phyloP scores from a whole-genome alignment of 2,888 invertebrate genomes.

The Torymus aiolomorphi region DNA sequence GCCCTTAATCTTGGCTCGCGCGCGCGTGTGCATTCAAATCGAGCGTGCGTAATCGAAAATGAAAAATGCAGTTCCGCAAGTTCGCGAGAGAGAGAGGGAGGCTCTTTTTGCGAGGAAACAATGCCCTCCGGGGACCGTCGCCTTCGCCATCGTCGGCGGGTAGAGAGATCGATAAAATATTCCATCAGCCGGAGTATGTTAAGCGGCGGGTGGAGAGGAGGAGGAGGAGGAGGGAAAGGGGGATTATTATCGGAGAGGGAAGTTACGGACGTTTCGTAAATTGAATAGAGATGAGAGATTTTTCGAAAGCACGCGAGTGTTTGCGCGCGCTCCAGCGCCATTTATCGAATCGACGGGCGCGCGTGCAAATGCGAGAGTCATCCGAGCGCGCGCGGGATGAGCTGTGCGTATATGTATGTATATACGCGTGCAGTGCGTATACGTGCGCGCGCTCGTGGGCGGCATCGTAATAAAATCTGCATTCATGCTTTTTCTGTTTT shows the following conservation, averaged over 20 bases:
- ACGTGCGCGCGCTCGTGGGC: not conserved
- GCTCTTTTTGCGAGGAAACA: constrained; percentile 25
- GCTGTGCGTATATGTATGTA: not conserved
- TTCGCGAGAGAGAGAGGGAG: too few species aligned
- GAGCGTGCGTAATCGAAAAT: constrained; percentile 47
- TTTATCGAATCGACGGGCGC: constrained; percentile 12
- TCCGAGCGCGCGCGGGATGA: not conserved
- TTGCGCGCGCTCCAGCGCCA: not conserved
- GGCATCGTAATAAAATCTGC: not conserved
- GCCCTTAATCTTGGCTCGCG: constrained; percentile 15
- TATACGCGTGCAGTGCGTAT: too few species aligned
- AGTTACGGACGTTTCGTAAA: constrained; percentile 42
- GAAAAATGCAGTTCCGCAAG: constrained; percentile 44
- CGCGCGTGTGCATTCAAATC: constrained; percentile 26
- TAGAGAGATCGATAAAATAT: constrained; percentile 47
- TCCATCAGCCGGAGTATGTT: constrained; percentile 35
- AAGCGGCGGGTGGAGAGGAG: not conserved
- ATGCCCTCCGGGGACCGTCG: constrained; percentile 31
- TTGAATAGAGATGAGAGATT: constrained; percentile 45
- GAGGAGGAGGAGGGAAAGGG: not conserved
- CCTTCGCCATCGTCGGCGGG: not conserved
- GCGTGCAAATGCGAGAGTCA: not conserved
- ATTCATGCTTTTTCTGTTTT: not conserved
- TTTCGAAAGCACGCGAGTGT: not conserved
- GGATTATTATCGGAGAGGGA: constrained; percentile 27